Base-by-base conservation (phyloP, 1,140 invertebrate species). In the Leptinotarsa defecta region DNA sequence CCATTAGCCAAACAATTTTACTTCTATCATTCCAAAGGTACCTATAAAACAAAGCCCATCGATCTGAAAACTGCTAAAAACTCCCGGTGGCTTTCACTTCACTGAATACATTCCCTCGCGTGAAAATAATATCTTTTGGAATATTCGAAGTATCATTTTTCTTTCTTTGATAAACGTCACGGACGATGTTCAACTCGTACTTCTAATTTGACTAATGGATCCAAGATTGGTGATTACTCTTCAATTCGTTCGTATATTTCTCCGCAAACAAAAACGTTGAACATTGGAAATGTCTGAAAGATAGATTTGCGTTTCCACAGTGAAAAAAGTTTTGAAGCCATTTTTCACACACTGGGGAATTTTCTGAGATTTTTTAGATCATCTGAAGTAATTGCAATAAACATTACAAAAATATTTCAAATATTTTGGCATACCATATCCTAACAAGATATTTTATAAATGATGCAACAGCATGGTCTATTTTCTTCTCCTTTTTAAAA, bases 161-260 rank as follows among this genome's bases (percentile, higher is more conserved):
- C 68, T 70, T 70, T 73, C 71, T 73, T 73, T 73, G 71, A 73
- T 63, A 64, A 73, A 73, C 61, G 71, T 73, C 71, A 64, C 71
- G 11, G 52, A n/a, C 24, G 62, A 73, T 73, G 27, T 73, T 73
- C 71, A 64, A 73, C 71, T 73, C 71, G 71, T 20, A 64, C 71
- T 73, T 73, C 27, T 64, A 73, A 73, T 73, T 73, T 73, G 71
- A 73, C 71, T 73, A 73, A 73, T 73, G 71, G 71, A 73, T 73
- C 61, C 20, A 62, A 73, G 71, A 63, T 73, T 64, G 71, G 71
- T 63, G 52, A 73, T 73, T 73, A 73, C 20, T 73, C 62, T 64
- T 24, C 71, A 64, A 73, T 73, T 73, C 71, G 52, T 73, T 22
- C 52, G 52, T 48, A 49, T 49, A n/a, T 71, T 71, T 19, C 13